Percentiles rank a stretch among this genome's conserved stretches.
Evolutionary conservation across 1,140 invertebrate genomes (phyloP).

Genomic region (Drosophila carrolli): DNA sequence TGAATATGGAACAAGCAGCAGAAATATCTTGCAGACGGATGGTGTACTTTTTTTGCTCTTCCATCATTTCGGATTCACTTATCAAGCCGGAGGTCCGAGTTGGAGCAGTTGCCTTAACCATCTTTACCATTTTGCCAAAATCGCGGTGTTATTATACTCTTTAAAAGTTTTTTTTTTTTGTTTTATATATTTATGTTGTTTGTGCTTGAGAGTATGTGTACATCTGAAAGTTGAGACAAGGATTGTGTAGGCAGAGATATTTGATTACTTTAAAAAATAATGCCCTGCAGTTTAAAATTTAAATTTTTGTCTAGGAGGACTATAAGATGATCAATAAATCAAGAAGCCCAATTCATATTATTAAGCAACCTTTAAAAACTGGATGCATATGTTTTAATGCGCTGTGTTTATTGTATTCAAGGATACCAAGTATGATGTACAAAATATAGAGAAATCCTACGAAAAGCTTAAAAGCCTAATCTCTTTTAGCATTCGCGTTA

Average conservation of each 20-base stretch:
- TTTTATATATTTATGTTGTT: slow-evolving; percentile 3
- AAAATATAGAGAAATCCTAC: slow-evolving; percentile 34
- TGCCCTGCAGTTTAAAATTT: no score
- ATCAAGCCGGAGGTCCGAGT: background rate
- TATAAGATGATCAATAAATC: no score
- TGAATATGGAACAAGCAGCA: slow-evolving; percentile 1
- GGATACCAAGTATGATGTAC: background rate
- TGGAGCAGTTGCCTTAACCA: background rate
- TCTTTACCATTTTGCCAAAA: slow-evolving; percentile 2
- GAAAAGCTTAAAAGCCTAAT: slow-evolving; percentile 66
- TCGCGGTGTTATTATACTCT: background rate
- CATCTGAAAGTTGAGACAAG: background rate
- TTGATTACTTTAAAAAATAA: background rate
- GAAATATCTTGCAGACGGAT: slow-evolving; percentile 18
- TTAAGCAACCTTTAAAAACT: no score
- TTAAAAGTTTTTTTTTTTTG: background rate
- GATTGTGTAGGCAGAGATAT: background rate
- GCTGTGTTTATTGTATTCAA: background rate
- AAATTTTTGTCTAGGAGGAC: no score
- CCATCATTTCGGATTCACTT: slow-evolving; percentile 5
- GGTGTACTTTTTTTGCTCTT: slow-evolving; percentile 1
- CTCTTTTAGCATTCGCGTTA: slow-evolving; percentile 61
- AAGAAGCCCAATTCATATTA: no score
- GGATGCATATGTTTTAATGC: no score
- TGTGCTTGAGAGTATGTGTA: background rate